Percentiles rank a stretch among this genome's conserved stretches.
These are phyloP conservation scores for Calycopis cecrops DNA, from an alignment of 1,140 invertebrate species.

Conservation along the genomic window DNA sequence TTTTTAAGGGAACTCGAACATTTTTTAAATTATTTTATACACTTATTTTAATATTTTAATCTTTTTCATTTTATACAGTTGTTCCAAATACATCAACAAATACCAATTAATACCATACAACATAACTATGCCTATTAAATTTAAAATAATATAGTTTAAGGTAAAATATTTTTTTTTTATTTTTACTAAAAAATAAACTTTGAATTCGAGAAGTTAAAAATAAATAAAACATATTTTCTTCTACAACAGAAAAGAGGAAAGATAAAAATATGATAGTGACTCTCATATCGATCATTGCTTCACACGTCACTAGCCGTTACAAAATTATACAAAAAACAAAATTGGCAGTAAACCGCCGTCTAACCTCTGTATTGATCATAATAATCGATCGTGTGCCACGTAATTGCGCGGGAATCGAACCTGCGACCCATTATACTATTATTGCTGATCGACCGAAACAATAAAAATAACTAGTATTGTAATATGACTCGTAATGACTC, in stretches of 20 bases:
- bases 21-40: too few relatives aligned
- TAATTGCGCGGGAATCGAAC: conserved; percentile 67
- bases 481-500: conserved; percentile 13
- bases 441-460: conserved; percentile 66
- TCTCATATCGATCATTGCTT: conserved; percentile 48
- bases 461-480: conserved; percentile 38
- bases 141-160: background rate
- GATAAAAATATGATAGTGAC: conserved; percentile 19
- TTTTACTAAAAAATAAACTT: too few relatives aligned
- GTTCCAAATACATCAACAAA: too few relatives aligned
- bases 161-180: too few relatives aligned
- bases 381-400: conserved; percentile 73
- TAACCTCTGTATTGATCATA: conserved; percentile 72
- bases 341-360: conserved; percentile 68
- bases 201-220: too few relatives aligned
- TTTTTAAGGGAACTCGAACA: too few relatives aligned
- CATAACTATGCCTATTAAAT: too few relatives aligned
- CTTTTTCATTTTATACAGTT: too few relatives aligned
- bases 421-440: conserved; percentile 70
- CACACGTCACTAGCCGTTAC: conserved; percentile 57
- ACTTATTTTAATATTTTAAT: too few relatives aligned
- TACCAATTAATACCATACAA: too few relatives aligned
- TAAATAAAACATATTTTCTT: conserved; percentile 3
- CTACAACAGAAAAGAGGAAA: conserved; percentile 4
- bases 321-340: conserved; percentile 69